Evolutionary conservation across 2,797 vertebrate genomes (phyloP).

Genomic region (Acanthiza pusilla): DNA sequence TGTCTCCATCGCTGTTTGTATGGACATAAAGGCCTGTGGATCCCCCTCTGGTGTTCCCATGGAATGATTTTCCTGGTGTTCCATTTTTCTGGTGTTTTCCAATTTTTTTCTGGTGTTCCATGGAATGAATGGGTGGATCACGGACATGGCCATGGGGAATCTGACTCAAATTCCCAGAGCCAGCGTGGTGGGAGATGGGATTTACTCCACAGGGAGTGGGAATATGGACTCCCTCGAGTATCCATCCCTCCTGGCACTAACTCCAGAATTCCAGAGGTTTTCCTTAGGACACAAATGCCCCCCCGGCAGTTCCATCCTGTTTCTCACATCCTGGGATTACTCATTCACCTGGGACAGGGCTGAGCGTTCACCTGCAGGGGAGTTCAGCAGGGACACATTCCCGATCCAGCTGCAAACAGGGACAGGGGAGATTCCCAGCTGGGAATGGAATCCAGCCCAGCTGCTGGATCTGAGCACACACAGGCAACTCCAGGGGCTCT

Average conservation of each 20-base stretch:
- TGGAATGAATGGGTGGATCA: rapidly evolving
- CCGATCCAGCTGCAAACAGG: background rate
- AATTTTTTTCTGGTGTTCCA: too few species aligned
- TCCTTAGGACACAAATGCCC: background rate
- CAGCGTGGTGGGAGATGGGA: rapidly evolving
- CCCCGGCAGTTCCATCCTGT: background rate
- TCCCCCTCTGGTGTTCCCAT: background rate
- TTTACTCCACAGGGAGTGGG: rapidly evolving
- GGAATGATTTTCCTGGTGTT: background rate
- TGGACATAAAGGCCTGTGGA: background rate
- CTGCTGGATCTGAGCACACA: background rate
- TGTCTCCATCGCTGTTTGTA: rapidly evolving
- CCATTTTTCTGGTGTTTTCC: too few species aligned
- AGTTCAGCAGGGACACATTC: background rate
- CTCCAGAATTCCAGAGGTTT: background rate
- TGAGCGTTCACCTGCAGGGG: background rate
- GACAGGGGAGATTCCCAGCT: background rate
- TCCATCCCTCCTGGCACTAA: background rate
- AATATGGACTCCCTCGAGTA: rapidly evolving
- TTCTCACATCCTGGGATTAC: background rate
- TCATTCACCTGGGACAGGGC: background rate
- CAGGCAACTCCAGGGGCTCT: background rate
- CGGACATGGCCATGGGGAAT: background rate
- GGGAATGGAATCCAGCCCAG: background rate
- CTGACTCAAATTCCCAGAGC: background rate